Evolutionary conservation across 2,113 vertebrate genomes (phyloP).

Genomic region (Calidris pugnax): DNA sequence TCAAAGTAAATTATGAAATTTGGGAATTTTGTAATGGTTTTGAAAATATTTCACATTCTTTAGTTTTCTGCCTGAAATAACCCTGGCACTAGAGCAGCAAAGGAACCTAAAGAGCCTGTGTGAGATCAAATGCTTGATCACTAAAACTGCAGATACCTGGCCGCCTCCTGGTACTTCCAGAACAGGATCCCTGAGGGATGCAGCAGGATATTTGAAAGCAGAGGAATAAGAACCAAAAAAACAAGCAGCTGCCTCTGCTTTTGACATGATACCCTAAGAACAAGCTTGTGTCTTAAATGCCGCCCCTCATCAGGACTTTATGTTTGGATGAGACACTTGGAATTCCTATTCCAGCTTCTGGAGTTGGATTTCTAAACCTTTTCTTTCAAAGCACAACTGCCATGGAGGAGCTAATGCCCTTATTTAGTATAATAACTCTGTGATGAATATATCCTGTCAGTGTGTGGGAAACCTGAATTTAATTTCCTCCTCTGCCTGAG

Average conservation of each 20-base stretch:
- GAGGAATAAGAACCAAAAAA: neutral
- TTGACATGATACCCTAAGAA: neutral
- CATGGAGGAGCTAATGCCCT: constrained; percentile 20
- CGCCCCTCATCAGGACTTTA: neutral
- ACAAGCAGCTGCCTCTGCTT: neutral
- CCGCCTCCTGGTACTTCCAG: neutral
- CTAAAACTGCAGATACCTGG: neutral
- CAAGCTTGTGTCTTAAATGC: neutral
- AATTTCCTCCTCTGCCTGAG: constrained; percentile 36
- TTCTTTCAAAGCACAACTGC: neutral
- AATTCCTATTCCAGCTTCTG: neutral
- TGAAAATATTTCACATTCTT: neutral
- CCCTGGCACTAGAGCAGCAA: neutral
- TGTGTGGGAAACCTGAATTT: constrained; percentile 54
- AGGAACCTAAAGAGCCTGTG: neutral
- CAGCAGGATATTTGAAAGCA: neutral
- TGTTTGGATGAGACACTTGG: neutral
- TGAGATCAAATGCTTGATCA: neutral
- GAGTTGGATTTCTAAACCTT: neutral
- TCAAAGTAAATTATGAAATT: neutral
- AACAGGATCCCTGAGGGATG: neutral
- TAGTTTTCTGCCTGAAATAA: neutral
- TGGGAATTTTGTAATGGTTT: neutral
- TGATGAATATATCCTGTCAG: constrained; percentile 57
- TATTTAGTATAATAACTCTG: constrained; percentile 3